These are phyloP conservation scores for Ophiothrix spiculata DNA, from an alignment of 35 echinoderm and acorn worm genomes.

Conservation along the genomic window DNA sequence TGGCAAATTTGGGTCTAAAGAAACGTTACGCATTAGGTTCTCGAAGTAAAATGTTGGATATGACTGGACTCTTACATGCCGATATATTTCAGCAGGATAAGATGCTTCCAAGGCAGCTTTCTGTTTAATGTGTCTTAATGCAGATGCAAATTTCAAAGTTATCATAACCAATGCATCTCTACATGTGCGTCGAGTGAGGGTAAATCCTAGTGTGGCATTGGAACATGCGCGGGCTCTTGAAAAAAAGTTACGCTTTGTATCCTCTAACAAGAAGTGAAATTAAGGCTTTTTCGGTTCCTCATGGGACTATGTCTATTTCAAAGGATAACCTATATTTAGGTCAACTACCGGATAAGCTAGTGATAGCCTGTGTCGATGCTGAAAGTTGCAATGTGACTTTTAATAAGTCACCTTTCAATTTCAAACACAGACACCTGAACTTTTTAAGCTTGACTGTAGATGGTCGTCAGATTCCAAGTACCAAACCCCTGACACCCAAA, in stretches of 20 bases:
- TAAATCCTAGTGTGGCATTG: conserved; percentile 19
- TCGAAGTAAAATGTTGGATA: conserved; percentile 33
- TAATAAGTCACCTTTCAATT: conserved; percentile 37
- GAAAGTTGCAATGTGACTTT: conserved; percentile 32
- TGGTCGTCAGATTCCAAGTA: conserved; percentile 35
- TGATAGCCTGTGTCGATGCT: conserved; percentile 37
- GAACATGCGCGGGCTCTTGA: not conserved
- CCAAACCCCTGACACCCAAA: conserved; percentile 28
- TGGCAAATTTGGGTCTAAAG: conserved; percentile 27
- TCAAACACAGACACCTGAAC: conserved; percentile 50
- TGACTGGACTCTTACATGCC: conserved; percentile 50
- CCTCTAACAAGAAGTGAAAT: not conserved
- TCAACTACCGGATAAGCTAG: conserved; percentile 16
- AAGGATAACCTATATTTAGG: conserved; percentile 30
- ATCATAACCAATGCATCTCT: conserved; percentile 12
- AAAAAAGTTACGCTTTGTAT: conserved; percentile 11
- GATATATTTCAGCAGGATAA: conserved; percentile 50
- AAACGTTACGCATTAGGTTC: conserved; percentile 25
- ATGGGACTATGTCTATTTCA: conserved; percentile 20
- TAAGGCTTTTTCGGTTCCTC: conserved; percentile 23
- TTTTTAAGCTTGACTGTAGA: conserved; percentile 41
- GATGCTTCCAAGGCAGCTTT: conserved; percentile 27
- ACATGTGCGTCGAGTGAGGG: conserved; percentile 19
- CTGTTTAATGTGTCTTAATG: conserved; percentile 27
- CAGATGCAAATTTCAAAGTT: conserved; percentile 16